phyloP scores from a whole-genome alignment of 2,797 vertebrate genomes.

The Megaceryle alcyon region DNA sequence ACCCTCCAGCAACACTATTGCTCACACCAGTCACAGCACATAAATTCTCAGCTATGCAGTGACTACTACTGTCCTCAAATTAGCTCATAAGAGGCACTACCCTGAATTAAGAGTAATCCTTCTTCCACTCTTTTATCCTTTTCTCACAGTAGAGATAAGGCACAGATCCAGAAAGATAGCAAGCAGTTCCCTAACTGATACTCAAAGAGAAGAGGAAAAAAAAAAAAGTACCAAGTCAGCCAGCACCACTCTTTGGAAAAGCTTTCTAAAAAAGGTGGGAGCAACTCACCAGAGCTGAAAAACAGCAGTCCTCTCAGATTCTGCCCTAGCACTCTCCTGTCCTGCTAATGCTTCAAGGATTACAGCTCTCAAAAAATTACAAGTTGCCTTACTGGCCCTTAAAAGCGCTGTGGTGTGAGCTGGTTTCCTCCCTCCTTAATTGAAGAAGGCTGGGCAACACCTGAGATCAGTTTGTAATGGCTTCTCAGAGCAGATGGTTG shows the following conservation, averaged over 20 bases:
- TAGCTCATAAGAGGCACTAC: not conserved
- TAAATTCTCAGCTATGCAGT: rapidly evolving
- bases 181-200: not conserved
- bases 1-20: not conserved
- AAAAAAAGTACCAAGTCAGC: not conserved
- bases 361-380: rapidly evolving
- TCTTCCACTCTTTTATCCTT: not conserved
- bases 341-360: rapidly evolving
- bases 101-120: not conserved
- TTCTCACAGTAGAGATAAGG: not conserved
- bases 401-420: not conserved
- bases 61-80: not conserved
- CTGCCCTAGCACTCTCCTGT: rapidly evolving
- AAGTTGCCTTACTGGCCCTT: not conserved
- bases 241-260: not conserved
- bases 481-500: not conserved
- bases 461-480: not conserved
- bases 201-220: rapidly evolving
- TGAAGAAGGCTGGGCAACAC: not conserved
- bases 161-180: not conserved
- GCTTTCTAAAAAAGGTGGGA: not conserved
- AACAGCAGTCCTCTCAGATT: rapidly evolving
- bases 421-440: not conserved
- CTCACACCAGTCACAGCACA: not conserved
- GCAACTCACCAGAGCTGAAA: not conserved